A percentile compares a stretch with the other conserved stretches of the same genome.
Conservation (phyloP, 2,797 vertebrate genomes). For the Poeciliopsis presidionis region DNA sequence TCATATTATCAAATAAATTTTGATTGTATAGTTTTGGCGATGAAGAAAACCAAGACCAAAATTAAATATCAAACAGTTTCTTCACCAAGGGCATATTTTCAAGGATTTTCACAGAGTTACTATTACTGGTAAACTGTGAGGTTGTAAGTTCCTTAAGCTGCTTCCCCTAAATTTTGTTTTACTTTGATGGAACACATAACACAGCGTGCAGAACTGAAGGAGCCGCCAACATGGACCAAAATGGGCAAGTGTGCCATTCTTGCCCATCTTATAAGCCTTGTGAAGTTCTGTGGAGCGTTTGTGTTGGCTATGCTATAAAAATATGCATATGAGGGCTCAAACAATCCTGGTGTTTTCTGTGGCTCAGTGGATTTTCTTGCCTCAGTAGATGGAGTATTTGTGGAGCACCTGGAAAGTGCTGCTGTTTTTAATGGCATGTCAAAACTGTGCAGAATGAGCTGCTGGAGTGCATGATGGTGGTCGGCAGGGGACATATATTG, state of each 20-base stretch:
- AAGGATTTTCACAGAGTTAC: background rate
- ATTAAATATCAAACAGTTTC: background rate
- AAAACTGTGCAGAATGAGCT: background rate
- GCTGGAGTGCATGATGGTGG: background rate
- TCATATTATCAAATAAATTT: background rate
- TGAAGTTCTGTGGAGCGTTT: constrained; percentile 11
- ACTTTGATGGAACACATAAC: background rate
- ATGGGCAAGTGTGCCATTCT: background rate
- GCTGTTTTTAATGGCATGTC: constrained; percentile 17
- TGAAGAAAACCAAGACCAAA: background rate
- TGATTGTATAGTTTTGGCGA: background rate
- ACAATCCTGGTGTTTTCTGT: background rate
- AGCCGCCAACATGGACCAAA: background rate
- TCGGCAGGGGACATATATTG: background rate
- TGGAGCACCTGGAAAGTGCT: constrained; percentile 3
- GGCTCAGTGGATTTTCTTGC: background rate
- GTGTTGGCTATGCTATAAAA: constrained; percentile 15
- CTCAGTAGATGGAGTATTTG: background rate
- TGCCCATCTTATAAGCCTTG: background rate
- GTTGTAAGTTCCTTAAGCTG: background rate
- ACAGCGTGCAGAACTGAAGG: background rate
- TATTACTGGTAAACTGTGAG: background rate
- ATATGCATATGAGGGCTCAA: constrained; percentile 15
- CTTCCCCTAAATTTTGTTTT: background rate
- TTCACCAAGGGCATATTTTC: background rate